Evolutionary conservation across 2,797 vertebrate genomes (phyloP).

Genomic region (Staurois parvus): DNA sequence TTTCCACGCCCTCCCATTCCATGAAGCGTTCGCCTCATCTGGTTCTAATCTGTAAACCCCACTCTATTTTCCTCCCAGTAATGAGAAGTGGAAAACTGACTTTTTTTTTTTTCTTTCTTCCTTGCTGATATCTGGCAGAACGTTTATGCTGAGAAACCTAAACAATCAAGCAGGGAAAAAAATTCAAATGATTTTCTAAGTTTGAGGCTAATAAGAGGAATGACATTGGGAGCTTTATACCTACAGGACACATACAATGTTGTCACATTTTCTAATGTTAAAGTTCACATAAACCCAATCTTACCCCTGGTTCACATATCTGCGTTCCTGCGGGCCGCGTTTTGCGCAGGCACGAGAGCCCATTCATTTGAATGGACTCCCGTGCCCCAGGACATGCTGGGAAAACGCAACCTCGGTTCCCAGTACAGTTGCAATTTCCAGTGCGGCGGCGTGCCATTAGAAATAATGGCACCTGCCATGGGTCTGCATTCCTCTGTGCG

Average conservation of each 20-base stretch:
- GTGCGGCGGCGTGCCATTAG: no score
- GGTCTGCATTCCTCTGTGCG: no score
- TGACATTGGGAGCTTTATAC: not conserved
- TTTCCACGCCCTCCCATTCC: conserved; percentile 20
- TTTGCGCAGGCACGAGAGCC: no score
- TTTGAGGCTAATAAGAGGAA: not conserved
- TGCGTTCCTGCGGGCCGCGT: no score
- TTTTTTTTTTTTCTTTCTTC: conserved; percentile 19
- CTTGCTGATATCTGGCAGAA: conserved; percentile 30
- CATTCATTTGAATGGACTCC: no score
- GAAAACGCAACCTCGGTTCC: no score
- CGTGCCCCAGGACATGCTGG: no score
- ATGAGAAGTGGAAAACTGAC: conserved; percentile 54
- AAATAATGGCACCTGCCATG: no score
- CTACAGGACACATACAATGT: not conserved
- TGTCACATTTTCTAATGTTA: not conserved
- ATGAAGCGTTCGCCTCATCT: conserved; percentile 31
- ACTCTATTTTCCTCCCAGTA: conserved; percentile 24
- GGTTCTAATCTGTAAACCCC: conserved; percentile 10
- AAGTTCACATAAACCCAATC: no score
- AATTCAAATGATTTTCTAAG: not conserved
- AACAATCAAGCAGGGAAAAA: not conserved
- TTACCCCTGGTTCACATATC: no score
- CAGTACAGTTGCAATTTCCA: no score
- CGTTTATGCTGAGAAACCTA: conserved; percentile 15